Conservation (phyloP, 2,888 invertebrate genomes). For the Neria commutata region DNA sequence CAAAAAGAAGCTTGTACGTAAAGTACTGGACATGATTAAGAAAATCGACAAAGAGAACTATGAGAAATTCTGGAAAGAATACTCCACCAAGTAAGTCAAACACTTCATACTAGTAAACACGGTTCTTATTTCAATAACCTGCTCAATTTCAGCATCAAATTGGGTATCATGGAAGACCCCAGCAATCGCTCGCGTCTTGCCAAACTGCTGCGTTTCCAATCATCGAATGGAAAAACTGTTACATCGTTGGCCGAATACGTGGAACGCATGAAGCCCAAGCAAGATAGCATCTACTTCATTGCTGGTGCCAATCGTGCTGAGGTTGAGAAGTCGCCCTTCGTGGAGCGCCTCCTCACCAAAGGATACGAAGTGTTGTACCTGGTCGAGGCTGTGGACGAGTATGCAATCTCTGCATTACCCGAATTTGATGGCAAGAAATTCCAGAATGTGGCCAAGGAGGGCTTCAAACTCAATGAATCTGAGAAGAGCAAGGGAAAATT, state of each 20-base stretch:
- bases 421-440: constrained; percentile 99
- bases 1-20: constrained; percentile 97
- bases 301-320: constrained; percentile 87
- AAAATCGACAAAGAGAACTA: constrained; percentile 90
- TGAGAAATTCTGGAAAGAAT: constrained; percentile 98
- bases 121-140: constrained; percentile 6
- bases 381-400: constrained; percentile 97
- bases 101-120: neutral
- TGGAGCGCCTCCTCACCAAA: constrained; percentile 88
- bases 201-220: constrained; percentile 89
- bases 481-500: constrained; percentile 74
- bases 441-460: constrained; percentile 99
- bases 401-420: constrained; percentile 92
- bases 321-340: constrained; percentile 92
- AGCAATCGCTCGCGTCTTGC: constrained; percentile 94
- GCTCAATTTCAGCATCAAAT: constrained; percentile 72
- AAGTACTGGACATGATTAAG: constrained; percentile 97
- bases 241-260: constrained; percentile 90
- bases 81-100: constrained; percentile 84
- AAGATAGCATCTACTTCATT: constrained; percentile 95
- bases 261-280: constrained; percentile 91
- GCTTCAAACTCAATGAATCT: constrained; percentile 81
- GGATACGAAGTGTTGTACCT: constrained; percentile 96
- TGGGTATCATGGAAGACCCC: constrained; percentile 97
- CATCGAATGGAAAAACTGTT: constrained; percentile 71